Evolutionary conservation across 2,113 vertebrate genomes (phyloP).

Genomic region (Phrynosoma platyrhinos): DNA sequence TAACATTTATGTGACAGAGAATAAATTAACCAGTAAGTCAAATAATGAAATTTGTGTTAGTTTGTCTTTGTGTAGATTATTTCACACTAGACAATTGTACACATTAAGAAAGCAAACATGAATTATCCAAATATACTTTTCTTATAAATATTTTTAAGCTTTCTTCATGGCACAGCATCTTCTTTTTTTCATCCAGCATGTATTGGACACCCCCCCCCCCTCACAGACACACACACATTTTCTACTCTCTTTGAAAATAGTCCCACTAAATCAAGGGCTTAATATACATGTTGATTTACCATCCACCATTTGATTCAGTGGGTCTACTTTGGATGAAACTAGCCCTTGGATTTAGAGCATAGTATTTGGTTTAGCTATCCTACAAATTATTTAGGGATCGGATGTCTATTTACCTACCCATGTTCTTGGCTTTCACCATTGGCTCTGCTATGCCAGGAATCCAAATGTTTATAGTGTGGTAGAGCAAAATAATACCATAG

Average conservation of each 20-base stretch:
- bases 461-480: conserved; percentile 7
- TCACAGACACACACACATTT: too few relatives aligned
- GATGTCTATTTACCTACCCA: background rate
- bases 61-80: background rate
- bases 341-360: too few relatives aligned
- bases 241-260: too few relatives aligned
- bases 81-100: background rate
- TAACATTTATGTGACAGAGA: conserved; percentile 50
- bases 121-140: background rate
- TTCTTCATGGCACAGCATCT: too few relatives aligned
- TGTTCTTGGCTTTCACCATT: conserved; percentile 13
- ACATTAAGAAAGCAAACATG: background rate
- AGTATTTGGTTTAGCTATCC: background rate
- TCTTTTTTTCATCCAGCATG: too few relatives aligned
- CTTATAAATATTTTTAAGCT: too few relatives aligned
- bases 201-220: too few relatives aligned
- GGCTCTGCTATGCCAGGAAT: conserved; percentile 23
- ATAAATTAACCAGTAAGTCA: conserved; percentile 18
- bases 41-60: background rate
- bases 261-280: too few relatives aligned
- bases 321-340: too few relatives aligned
- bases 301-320: too few relatives aligned
- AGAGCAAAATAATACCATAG: conserved; percentile 2
- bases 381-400: background rate
- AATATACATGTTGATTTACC: too few relatives aligned